Evolutionary conservation across 2,888 invertebrate genomes (phyloP).

Genomic region (Ceriagrion tenellum): DNA sequence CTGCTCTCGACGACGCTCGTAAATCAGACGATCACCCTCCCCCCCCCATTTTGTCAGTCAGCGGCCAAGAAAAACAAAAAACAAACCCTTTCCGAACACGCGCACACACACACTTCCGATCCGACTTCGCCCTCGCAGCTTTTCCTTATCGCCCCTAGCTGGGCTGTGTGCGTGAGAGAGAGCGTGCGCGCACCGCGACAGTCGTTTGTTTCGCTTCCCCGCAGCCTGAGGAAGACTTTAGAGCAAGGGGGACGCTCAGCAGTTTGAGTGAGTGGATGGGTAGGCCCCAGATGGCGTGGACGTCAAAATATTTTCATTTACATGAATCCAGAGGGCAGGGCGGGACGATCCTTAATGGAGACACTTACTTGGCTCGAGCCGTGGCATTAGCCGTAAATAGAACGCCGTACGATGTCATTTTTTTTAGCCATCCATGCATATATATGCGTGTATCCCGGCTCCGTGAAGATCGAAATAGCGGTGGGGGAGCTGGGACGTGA

Average conservation of each 20-base stretch:
- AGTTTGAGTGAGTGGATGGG: background rate
- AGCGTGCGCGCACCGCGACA: background rate
- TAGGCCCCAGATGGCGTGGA: conserved; percentile 52
- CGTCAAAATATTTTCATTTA: conserved; percentile 64
- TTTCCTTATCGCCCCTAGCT: conserved; percentile 44
- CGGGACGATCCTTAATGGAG: background rate
- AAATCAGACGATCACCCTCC: conserved; percentile 40
- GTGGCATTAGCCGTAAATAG: conserved; percentile 41
- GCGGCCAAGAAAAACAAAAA: background rate
- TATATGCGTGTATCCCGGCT: background rate
- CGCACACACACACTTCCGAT: background rate
- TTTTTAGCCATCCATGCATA: background rate
- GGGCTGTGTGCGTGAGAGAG: no score
- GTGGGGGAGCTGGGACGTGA: background rate
- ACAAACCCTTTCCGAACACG: background rate
- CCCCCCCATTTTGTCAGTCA: conserved; percentile 53
- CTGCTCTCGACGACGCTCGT: background rate
- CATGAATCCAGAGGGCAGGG: background rate
- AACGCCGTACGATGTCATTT: background rate
- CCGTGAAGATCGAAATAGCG: background rate
- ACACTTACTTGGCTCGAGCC: background rate
- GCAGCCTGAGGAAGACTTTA: background rate
- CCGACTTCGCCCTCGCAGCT: conserved; percentile 29
- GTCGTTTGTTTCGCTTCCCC: conserved; percentile 17
- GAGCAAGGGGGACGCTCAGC: background rate